A percentile compares a stretch with the other conserved stretches of the same genome.
These are phyloP conservation scores for Eulemur mongoz DNA, from an alignment of 2,797 vertebrate species.

Conservation along the genomic window DNA sequence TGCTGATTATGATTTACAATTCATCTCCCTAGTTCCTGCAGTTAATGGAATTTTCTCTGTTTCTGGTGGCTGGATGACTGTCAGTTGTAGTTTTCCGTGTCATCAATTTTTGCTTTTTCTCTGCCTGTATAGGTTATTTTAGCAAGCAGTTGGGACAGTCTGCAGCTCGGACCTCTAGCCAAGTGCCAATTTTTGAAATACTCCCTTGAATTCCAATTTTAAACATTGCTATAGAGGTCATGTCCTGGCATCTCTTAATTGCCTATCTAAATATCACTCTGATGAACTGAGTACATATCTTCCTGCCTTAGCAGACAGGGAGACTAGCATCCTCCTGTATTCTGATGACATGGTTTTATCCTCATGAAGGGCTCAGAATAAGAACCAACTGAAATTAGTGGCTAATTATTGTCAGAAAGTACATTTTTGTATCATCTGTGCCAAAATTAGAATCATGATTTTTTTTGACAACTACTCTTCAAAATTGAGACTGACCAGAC, in stretches of 20 bases:
- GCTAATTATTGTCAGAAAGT: slow-evolving; percentile 3
- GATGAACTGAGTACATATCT: not conserved
- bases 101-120: slow-evolving; percentile 27
- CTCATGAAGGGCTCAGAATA: not conserved
- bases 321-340: not conserved
- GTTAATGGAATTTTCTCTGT: slow-evolving; percentile 35
- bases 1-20: slow-evolving; percentile 24
- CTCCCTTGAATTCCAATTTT: slow-evolving; percentile 15
- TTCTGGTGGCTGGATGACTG: not conserved
- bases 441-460: slow-evolving; percentile 1
- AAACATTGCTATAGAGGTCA: not conserved
- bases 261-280: not conserved
- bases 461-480: slow-evolving; percentile 26
- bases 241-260: not conserved
- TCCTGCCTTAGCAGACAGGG: not conserved
- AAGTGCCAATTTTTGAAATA: slow-evolving; percentile 21
- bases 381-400: slow-evolving; percentile 43
- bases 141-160: not conserved
- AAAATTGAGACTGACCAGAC: not conserved
- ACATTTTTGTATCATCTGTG: not conserved
- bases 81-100: not conserved
- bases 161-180: not conserved
- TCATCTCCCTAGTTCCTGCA: not conserved
- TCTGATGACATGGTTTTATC: slow-evolving; percentile 7
- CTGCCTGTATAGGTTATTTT: not conserved